Conservation (phyloP, 2,888 invertebrate species). For the Encarsia formosa region DNA sequence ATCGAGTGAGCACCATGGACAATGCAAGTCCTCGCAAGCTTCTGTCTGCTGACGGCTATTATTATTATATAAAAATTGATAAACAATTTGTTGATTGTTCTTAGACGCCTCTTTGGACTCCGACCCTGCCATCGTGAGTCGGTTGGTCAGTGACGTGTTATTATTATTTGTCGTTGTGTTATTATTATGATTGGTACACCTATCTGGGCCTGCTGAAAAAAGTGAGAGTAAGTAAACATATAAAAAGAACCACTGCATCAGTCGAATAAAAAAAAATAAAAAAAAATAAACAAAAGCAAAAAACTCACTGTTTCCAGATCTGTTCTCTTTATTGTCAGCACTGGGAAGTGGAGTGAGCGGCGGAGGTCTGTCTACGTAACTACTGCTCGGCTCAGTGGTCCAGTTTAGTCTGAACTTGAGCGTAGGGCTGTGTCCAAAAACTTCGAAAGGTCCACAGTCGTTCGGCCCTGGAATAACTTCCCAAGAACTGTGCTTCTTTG, state of each 20-base stretch:
- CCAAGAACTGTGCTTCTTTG: slow-evolving; percentile 72
- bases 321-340: slow-evolving; percentile 51
- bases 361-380: slow-evolving; percentile 64
- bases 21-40: slow-evolving; percentile 86
- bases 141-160: slow-evolving; percentile 44
- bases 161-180: slow-evolving; percentile 46
- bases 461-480: slow-evolving; percentile 60
- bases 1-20: slow-evolving; percentile 94
- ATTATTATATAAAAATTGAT: slow-evolving; percentile 94
- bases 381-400: slow-evolving; percentile 70
- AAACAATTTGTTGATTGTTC: slow-evolving; percentile 74
- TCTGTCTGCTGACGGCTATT: slow-evolving; percentile 94
- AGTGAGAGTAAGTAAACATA: background rate
- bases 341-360: slow-evolving; percentile 48
- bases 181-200: slow-evolving; percentile 45
- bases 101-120: slow-evolving; percentile 37
- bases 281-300: background rate
- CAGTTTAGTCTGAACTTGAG: slow-evolving; percentile 82
- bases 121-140: slow-evolving; percentile 42
- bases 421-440: slow-evolving; percentile 74
- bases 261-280: background rate
- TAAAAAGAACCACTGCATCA: background rate
- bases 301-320: slow-evolving; percentile 46
- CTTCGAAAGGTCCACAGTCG: slow-evolving; percentile 65
- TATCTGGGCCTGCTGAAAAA: slow-evolving; percentile 30